Evolutionary conservation across 2,888 invertebrate species (phyloP), one percentile per base, ranked within the genome.

Genomic region (Tigriopus californicus): DNA sequence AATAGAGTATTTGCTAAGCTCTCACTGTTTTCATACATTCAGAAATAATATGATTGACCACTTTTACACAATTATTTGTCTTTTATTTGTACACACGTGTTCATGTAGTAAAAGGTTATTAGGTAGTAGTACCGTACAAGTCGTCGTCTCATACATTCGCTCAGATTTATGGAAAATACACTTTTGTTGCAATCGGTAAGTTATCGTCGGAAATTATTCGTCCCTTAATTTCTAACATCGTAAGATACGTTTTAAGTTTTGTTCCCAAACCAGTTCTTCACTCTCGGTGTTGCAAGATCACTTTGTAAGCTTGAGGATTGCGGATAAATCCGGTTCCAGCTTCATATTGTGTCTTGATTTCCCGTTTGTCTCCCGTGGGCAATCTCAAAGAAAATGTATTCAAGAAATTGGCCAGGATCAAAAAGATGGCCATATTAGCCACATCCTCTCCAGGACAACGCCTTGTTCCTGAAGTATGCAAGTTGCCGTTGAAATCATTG

Each of bases 291-390:
- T 56, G 18, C 20, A 56, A 42, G 18, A 56, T 22, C 18, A 56
- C 56, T 15, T 41, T 22, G 18, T 42, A 56, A 13, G 56, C 42
- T 42, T 56, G 41, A 13, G 56, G 56, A 20, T 56, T 56, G 42
- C 56, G 41, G 42, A 56, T 18, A 13, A 56, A 18, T 41, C 41
- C 56, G 12, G 56, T 56, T 41, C 56, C 56, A 56, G 42, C n/a
- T 20, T 56, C 22, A 44, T 41, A 56, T 15, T 56, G 24, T 13
- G 56, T 56, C 15, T 44, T 44, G 15, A 56, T n/a, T n/a, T 24
- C 22, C 13, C 24, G 18, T 13, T 56, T 44, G 44, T 56, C 56
- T 42, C 44, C 44, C 18, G 41, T 44, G 13, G 49, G 49, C 13
- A 22, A 8, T 20, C 49, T 22, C 13, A 49, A 49, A 15, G 22